Evolutionary conservation across 2,888 invertebrate genomes (phyloP).

Genomic region (Graphium colonna): DNA sequence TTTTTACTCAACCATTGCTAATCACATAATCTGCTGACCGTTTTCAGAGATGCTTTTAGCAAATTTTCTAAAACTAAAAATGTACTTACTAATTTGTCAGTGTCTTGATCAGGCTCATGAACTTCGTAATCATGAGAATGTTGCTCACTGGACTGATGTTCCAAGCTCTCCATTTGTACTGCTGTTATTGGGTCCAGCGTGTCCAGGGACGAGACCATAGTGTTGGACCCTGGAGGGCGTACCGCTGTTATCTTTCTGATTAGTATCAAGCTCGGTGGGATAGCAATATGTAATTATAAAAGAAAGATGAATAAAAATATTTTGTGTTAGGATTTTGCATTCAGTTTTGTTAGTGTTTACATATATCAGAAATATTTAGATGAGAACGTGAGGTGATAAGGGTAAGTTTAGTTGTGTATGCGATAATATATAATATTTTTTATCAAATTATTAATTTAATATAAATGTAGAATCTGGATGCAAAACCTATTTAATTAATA

Average conservation of each 20-base stretch:
- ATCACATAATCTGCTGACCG: too few relatives aligned
- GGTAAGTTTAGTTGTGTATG: too few relatives aligned
- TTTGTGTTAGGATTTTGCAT: slow-evolving; percentile 1
- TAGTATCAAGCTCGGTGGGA: slow-evolving; percentile 71
- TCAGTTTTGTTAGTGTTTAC: slow-evolving; percentile 9
- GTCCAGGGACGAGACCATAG: slow-evolving; percentile 89
- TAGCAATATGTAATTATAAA: slow-evolving; percentile 37
- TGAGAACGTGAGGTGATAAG: too few relatives aligned
- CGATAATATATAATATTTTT: too few relatives aligned
- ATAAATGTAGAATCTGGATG: not conserved
- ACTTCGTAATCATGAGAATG: slow-evolving; percentile 69
- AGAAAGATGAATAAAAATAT: slow-evolving; percentile 10
- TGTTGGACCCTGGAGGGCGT: slow-evolving; percentile 86
- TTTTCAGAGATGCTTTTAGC: too few relatives aligned
- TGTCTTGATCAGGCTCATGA: slow-evolving; percentile 73
- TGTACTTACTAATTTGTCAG: slow-evolving; percentile 64
- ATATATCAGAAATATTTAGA: too few relatives aligned
- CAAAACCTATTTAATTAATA: not conserved
- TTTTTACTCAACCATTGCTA: too few relatives aligned
- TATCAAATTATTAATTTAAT: too few relatives aligned
- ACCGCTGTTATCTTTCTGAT: slow-evolving; percentile 76
- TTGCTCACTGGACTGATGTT: slow-evolving; percentile 71
- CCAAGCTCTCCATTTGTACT: slow-evolving; percentile 71
- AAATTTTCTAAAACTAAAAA: not conserved
- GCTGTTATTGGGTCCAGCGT: slow-evolving; percentile 81